Percentiles rank a stretch among this genome's conserved stretches.
Conservation (phyloP, 35 echinoderm and acorn worm genomes). For the Lytechinus variegatus region DNA sequence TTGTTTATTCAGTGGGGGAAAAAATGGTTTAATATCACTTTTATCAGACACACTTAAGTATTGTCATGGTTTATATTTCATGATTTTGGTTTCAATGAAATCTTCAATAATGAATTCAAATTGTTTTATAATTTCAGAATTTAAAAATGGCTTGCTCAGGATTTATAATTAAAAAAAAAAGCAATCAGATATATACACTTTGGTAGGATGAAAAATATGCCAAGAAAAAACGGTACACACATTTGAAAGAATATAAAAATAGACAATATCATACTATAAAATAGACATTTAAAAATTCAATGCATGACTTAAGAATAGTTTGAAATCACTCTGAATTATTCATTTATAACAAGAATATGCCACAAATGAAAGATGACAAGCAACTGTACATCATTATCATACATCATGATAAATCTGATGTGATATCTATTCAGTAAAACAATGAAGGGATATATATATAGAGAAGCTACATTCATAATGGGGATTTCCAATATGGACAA, state of each 20-base stretch:
- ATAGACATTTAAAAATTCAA: neutral
- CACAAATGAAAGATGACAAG: neutral
- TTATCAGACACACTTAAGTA: neutral
- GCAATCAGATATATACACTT: neutral
- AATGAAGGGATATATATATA: neutral
- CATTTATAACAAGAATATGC: neutral
- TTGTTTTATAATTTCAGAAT: neutral
- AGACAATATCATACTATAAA: neutral
- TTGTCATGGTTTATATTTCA: neutral
- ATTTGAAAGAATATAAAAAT: neutral
- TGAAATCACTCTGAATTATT: neutral
- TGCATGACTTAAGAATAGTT: neutral
- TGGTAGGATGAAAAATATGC: neutral
- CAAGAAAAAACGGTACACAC: neutral
- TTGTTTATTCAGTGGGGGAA: neutral
- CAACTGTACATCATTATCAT: neutral
- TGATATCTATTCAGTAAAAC: neutral
- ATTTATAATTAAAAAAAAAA: neutral
- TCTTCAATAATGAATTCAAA: neutral
- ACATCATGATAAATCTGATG: neutral
- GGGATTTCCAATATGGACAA: neutral
- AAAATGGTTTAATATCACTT: neutral
- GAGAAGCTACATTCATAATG: neutral
- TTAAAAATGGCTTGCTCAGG: neutral
- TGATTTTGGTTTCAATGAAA: neutral